Evolutionary conservation across 2,797 vertebrate genomes (phyloP).

Genomic region (Sebastes elongatus): DNA sequence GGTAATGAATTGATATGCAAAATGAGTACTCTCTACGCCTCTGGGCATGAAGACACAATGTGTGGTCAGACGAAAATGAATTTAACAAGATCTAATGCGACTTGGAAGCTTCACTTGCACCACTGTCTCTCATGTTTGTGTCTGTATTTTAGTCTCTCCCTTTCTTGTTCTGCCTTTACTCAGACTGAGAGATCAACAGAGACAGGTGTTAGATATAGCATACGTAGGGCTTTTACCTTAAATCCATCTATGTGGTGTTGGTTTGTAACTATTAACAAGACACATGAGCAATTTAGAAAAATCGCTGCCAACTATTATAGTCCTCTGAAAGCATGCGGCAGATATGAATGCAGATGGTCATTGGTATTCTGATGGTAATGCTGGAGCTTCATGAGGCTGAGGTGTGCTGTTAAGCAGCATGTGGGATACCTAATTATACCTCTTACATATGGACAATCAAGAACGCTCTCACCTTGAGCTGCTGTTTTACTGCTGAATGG

Average conservation of each 20-base stretch:
- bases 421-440: constrained; percentile 65
- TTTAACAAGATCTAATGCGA: constrained; percentile 73
- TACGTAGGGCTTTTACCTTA: background rate
- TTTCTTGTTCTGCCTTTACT: background rate
- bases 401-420: constrained; percentile 67
- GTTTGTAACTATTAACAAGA: constrained; percentile 28
- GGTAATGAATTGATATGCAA: constrained; percentile 59
- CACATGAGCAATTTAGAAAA: constrained; percentile 19
- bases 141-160: constrained; percentile 7
- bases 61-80: constrained; percentile 76
- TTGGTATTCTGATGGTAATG: constrained; percentile 53
- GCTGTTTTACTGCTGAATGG: constrained; percentile 19
- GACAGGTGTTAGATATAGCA: constrained; percentile 1
- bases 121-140: constrained; percentile 26
- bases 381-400: constrained; percentile 47
- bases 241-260: constrained; percentile 7
- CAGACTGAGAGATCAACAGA: background rate
- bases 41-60: constrained; percentile 50
- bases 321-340: constrained; percentile 10
- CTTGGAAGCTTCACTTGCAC: constrained; percentile 45
- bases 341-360: constrained; percentile 51
- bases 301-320: background rate
- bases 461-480: constrained; percentile 74
- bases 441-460: constrained; percentile 66
- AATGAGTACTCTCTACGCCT: constrained; percentile 42